Evolutionary conservation across 2,888 invertebrate species (phyloP), one percentile per base, ranked within the genome.

Genomic region (Trissoscelio sp.): DNA sequence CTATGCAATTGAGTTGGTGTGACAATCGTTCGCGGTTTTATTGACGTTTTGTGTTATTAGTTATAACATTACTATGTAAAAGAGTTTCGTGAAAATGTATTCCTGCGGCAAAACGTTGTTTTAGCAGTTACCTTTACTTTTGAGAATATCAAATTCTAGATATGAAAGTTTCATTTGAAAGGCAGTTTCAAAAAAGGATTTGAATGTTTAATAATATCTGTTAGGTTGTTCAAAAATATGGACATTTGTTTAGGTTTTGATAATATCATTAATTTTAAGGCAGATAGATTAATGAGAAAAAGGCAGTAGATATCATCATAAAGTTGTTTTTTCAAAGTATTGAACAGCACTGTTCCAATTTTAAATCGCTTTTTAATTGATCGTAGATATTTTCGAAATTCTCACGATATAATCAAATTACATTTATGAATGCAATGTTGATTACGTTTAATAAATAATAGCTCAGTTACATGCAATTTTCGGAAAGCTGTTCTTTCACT

Each of bases 51-150:
- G 44, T 11, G 37, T 48, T 44, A 75, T 74, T 73, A 44, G 64
- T 64, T 64, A 14, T 73, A 62, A 64, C 64, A 37, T 55, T 34
- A 73, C 57, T 74, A 74, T 66, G 48, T 20, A 64, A 66, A 74
- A 44, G 3, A 64, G 12, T 39, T n/a, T 1, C 3, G 44, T 28
- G 16, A 20, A 57, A 69, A 39, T 67, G 39, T 22, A 22, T 37
- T 64, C 22, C n/a, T 31, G 22, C 31, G 3, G 22, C 31, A 1
- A 22, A 64, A 64, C 48, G 51, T 16, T 66, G 42, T 44, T 60
- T 44, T 12, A 18, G 11, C 44, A 11, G 9, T n/a, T 48, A 37
- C 37, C 51, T 24, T 39, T 51, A 53, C 24, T 37, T 53, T 24
- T 22, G 39, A 66, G 22, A 67, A 67, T 28, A 22, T 28, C 14